A percentile compares a stretch with the other conserved stretches of the same genome.
Conservation (phyloP, 2,797 vertebrate genomes). For the Sparidentex hasta region DNA sequence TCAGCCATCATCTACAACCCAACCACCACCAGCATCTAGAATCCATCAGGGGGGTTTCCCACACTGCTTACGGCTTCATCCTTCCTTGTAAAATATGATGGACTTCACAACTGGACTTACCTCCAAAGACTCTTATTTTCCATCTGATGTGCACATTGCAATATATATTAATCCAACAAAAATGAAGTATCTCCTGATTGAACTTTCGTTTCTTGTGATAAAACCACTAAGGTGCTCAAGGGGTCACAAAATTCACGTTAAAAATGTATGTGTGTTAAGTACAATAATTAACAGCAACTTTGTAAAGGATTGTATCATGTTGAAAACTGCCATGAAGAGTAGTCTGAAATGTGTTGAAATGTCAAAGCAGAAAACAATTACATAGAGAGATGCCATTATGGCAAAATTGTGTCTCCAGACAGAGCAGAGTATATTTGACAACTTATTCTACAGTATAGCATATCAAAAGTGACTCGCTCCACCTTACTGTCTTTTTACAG, state of each 20-base stretch:
- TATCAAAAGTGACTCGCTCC: neutral
- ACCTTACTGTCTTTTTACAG: slow-evolving; percentile 3
- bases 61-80: no score
- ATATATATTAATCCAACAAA: no score
- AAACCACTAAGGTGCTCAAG: neutral
- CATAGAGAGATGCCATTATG: neutral
- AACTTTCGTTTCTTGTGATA: no score
- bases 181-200: no score
- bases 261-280: neutral
- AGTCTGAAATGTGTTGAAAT: neutral
- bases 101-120: no score
- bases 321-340: neutral
- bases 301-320: neutral
- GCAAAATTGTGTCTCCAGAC: neutral
- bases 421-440: neutral
- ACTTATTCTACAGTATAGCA: neutral
- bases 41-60: no score
- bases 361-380: neutral
- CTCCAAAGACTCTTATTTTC: no score
- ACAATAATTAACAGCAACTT: neutral
- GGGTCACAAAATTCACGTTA: neutral
- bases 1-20: no score
- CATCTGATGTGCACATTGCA: no score
- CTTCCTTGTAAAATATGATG: no score
- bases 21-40: no score